Evolutionary conservation across 2,797 vertebrate species (phyloP).

Genomic region (Tinamus major): DNA sequence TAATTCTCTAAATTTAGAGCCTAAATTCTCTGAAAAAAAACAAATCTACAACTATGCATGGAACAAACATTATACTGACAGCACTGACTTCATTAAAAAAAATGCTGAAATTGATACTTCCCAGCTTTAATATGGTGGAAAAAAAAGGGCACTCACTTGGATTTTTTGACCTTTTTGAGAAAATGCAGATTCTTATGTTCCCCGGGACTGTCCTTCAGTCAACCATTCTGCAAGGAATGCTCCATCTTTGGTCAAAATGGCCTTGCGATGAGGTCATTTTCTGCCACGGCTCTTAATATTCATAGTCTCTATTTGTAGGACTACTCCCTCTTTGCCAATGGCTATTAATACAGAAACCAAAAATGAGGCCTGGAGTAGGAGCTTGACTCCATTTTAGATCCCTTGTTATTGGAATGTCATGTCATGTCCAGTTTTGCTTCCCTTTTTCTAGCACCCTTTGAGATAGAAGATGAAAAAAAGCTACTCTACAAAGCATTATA

Average conservation of each 20-base stretch:
- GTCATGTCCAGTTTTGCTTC: neutral
- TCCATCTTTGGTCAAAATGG: neutral
- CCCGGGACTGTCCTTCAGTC: neutral
- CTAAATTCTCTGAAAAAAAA: neutral
- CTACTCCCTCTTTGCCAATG: neutral
- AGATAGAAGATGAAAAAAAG: neutral
- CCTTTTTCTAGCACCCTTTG: neutral
- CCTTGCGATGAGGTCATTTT: neutral
- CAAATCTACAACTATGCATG: neutral
- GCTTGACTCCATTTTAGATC: neutral
- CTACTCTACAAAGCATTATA: neutral
- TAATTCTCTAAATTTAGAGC: neutral
- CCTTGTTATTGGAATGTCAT: neutral
- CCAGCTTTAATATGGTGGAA: neutral
- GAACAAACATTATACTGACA: neutral
- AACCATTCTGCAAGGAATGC: neutral
- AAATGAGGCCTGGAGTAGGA: neutral
- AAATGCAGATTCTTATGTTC: neutral
- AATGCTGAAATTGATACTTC: neutral
- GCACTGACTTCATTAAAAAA: neutral
- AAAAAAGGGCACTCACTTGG: neutral
- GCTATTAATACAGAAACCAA: neutral
- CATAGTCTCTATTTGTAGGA: neutral
- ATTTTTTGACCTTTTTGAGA: neutral
- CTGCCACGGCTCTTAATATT: neutral